Conservation (phyloP, 92 coral and sea anemone species). For the Umimayanthus kanabou region DNA sequence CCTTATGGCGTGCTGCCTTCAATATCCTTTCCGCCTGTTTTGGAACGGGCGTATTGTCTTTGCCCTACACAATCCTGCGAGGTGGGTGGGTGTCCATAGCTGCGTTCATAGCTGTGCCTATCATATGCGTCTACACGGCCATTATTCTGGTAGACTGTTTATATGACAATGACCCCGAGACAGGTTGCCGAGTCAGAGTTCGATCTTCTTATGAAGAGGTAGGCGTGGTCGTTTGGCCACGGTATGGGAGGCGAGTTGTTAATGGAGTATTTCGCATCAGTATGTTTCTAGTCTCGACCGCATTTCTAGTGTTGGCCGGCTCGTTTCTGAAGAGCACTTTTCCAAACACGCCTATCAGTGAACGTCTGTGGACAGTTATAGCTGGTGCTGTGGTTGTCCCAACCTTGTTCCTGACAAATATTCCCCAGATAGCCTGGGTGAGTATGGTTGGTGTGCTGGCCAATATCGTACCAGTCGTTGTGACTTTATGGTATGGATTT, state of each 20-base stretch:
- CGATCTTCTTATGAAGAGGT: constrained; percentile 14
- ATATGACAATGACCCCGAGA: constrained; percentile 17
- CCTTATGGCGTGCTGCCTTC: constrained; percentile 19
- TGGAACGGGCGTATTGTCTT: constrained; percentile 23
- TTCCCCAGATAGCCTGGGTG: constrained; percentile 34
- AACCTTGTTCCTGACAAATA: constrained; percentile 21
- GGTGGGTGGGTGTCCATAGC: constrained; percentile 22
- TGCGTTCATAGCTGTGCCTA: constrained; percentile 12
- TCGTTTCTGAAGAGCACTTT: constrained; percentile 26
- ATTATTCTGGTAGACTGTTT: constrained; percentile 19
- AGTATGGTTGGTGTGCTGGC: constrained; percentile 18
- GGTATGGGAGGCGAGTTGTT: constrained; percentile 20
- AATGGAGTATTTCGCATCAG: background rate
- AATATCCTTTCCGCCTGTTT: constrained; percentile 8
- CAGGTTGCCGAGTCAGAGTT: constrained; percentile 20
- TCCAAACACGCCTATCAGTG: constrained; percentile 1
- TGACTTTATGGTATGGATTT: constrained; percentile 22
- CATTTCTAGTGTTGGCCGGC: constrained; percentile 30
- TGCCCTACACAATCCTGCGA: constrained; percentile 22
- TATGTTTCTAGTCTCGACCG: constrained; percentile 19
- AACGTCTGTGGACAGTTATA: constrained; percentile 29
- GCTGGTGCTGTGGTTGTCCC: constrained; percentile 26
- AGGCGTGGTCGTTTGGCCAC: constrained; percentile 26
- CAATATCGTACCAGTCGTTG: background rate
- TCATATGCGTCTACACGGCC: constrained; percentile 9